phyloP scores from a whole-genome alignment of 2,113 vertebrate genomes.

The Solea senegalensis region DNA sequence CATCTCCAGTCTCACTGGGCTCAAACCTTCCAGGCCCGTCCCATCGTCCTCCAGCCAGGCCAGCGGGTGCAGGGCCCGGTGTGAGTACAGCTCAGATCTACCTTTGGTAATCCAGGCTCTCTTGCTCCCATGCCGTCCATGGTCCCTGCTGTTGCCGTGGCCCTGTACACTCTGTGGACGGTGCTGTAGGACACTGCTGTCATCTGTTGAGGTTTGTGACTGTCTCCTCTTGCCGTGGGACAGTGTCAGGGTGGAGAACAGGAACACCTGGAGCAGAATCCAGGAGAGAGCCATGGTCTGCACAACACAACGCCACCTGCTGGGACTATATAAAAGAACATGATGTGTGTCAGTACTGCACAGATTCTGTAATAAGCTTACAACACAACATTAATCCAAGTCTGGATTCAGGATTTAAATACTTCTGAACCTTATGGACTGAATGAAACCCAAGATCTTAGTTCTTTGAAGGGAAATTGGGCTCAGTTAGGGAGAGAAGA shows the following conservation, averaged over 20 bases:
- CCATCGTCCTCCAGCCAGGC: slow-evolving; percentile 77
- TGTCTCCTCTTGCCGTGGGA: slow-evolving; percentile 66
- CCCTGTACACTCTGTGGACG: slow-evolving; percentile 66
- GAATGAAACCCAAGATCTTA: too few species aligned
- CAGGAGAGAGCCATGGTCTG: slow-evolving; percentile 67
- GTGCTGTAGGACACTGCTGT: slow-evolving; percentile 76
- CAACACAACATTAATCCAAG: too few species aligned
- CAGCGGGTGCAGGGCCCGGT: slow-evolving; percentile 55
- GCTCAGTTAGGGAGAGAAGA: too few species aligned
- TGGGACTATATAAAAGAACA: slow-evolving; percentile 4
- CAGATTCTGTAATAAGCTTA: background rate
- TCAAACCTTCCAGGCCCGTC: slow-evolving; percentile 76
- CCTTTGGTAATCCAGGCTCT: slow-evolving; percentile 70
- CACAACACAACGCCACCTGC: slow-evolving; percentile 65
- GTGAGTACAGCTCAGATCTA: slow-evolving; percentile 55
- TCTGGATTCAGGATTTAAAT: too few species aligned
- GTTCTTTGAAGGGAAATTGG: too few species aligned
- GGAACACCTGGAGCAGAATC: slow-evolving; percentile 58
- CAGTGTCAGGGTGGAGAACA: slow-evolving; percentile 52
- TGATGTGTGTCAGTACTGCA: background rate
- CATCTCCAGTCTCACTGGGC: slow-evolving; percentile 78
- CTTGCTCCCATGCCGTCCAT: slow-evolving; percentile 70
- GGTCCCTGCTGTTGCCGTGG: slow-evolving; percentile 59
- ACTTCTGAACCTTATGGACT: too few species aligned
- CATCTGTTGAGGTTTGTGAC: slow-evolving; percentile 60